Evolutionary conservation across 2,113 vertebrate species (phyloP), one percentile per base, ranked within the genome.

Genomic region (Scartelaos histophorus): DNA sequence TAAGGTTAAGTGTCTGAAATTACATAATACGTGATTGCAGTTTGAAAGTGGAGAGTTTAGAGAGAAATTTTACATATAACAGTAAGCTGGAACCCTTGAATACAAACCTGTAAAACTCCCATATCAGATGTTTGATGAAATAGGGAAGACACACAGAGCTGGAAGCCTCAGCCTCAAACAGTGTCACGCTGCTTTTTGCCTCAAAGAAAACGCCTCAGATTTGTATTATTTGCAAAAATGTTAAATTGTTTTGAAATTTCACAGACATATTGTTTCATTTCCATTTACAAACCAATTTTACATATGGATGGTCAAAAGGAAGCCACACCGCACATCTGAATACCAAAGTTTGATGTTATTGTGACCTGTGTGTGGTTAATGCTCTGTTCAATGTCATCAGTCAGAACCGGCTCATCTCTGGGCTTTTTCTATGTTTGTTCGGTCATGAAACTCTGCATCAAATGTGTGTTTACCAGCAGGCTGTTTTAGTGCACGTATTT

Each of bases 161-260:
- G 51, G 74, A 82, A 84, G 81, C 73, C 74, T 34, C 84, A 89
- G 91, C 89, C 89, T 83, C 87, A 85, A 91, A 88, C 88, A 70
- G 86, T 92, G 90, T 90, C 75, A 13, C 70, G 74, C 25, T 10
- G 77, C 92, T 94, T 91, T 91, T 88, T 75, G 85, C 83, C 51
- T 60, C 29, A 67, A 76, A 70, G 79, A 82, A 70, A 46, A 81
- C 70, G 17, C 62, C 85, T 43, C 49, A 51, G 5, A 19, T 19
- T 51, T 7, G 21, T 54, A n/a, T 21, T 7, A 9, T 54, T 2
- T 1, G n/a, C n/a, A 54, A 21, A 54, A 19, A 19, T 51, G 1
- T n/a, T 9, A 54, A 54, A 54, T 21, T 21, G 7, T 19, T 54
- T 54, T n/a, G 9, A 54, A 21, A 54, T 21, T 54, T 19, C 16